Conservation (phyloP, 92 coral and sea anemone genomes). For the Epizoanthus scotinus region DNA sequence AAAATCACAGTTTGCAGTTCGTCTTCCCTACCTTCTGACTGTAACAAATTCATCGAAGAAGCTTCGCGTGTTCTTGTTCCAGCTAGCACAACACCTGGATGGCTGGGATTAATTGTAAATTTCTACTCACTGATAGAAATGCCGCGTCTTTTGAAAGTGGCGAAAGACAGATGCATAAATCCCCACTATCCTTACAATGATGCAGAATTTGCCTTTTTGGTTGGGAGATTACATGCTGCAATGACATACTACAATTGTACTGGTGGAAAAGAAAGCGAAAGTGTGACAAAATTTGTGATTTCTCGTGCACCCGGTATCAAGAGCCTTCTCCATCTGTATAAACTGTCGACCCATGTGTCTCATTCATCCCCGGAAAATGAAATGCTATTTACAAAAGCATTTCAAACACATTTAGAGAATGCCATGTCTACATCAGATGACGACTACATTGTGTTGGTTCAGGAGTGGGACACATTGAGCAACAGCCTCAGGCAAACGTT, state of each 20-base stretch:
- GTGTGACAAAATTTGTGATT: neutral
- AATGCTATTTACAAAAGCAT: neutral
- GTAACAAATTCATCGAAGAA: constrained; percentile 16
- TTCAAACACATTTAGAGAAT: neutral
- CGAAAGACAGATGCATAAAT: constrained; percentile 10
- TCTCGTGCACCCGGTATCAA: neutral
- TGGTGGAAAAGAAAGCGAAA: neutral
- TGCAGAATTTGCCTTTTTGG: neutral
- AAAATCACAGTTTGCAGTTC: neutral
- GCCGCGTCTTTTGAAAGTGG: neutral
- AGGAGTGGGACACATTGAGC: neutral
- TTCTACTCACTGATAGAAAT: constrained; percentile 15
- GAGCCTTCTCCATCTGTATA: neutral
- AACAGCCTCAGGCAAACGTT: neutral
- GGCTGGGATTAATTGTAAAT: constrained; percentile 2
- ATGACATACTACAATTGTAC: neutral
- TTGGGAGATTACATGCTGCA: neutral
- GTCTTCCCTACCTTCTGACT: constrained; percentile 14
- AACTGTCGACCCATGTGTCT: neutral
- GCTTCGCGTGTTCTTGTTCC: constrained; percentile 26
- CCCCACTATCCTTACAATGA: neutral
- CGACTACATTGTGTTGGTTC: neutral
- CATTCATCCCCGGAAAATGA: neutral
- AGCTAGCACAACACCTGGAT: constrained; percentile 22
- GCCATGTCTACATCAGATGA: neutral